Evolutionary conservation across 2,113 vertebrate species (phyloP), one percentile per base, ranked within the genome.

Genomic region (Prunella fulvescens): DNA sequence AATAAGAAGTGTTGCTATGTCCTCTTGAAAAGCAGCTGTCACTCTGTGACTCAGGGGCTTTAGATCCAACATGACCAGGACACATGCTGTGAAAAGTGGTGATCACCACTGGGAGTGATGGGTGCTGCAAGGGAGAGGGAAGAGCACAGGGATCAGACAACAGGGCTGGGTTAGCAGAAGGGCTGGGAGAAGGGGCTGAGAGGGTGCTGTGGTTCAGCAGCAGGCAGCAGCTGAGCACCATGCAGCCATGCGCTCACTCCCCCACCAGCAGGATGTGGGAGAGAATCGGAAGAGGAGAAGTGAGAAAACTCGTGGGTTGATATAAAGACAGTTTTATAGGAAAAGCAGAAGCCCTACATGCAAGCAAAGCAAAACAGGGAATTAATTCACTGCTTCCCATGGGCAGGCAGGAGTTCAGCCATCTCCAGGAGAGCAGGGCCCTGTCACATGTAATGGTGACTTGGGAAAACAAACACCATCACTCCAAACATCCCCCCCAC

Each of bases 301-400:
- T 90, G 88, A 90, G 88, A 90, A 90, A 90, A 83, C 35, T 62
- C 26, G 35, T 83, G 88, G 80, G 80, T 24, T 83, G 88, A 42
- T 29, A 77, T 19, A 56, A 90, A 83, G 79, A 83, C 88, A 83
- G 71, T 70, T 77, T 90, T 83, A 42, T 23, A 77, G 80, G 56
- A 77, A 90, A 90, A 83, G 71, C 56, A 77, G 65, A 90, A 90
- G 56, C 12, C 3, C 1, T 69, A 50, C 42, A 70, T 47, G 64
- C 48, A 83, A 83, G 87, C 88, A 90, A 90, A 83, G 71, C 79
- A 90, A 90, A 83, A 62, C 56, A 83, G 42, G 64, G 71, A 83
- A 62, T 70, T 24, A 77, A 56, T 77, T 90, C 64, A 42, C 48
- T 50, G 25, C 18, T 90, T 56, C 22, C 71, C 56, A 50, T 62